phyloP scores from a whole-genome alignment of 2,797 vertebrate genomes.

The Orientallactaga sibirica region DNA sequence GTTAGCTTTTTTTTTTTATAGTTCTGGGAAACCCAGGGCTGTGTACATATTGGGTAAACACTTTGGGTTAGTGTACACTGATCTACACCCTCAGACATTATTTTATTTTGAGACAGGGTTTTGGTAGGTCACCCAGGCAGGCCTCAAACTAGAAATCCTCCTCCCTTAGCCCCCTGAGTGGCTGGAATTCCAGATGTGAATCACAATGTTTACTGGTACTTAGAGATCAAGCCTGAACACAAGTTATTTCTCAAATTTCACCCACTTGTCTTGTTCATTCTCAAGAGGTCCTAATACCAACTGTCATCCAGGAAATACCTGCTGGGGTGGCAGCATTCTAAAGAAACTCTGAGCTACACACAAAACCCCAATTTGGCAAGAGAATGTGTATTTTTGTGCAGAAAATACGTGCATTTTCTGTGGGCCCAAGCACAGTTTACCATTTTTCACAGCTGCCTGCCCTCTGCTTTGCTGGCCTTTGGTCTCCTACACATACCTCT shows the following conservation, averaged over 20 bases:
- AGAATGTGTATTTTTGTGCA: background rate
- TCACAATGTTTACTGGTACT: background rate
- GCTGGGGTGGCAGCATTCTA: background rate
- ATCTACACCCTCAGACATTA: background rate
- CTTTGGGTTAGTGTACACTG: no score
- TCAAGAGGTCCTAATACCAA: background rate
- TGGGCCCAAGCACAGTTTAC: background rate
- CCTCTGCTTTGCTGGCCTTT: background rate
- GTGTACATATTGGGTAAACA: background rate
- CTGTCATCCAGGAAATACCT: background rate
- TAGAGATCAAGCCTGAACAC: background rate
- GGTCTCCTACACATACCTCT: background rate
- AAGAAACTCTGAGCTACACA: background rate
- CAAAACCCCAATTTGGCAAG: background rate
- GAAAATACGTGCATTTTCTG: background rate
- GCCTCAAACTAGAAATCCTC: background rate
- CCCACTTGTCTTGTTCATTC: background rate
- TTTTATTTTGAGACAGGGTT: background rate
- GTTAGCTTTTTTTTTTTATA: background rate
- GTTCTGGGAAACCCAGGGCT: background rate
- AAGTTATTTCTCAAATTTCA: background rate
- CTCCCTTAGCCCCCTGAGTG: background rate
- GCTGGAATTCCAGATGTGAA: background rate
- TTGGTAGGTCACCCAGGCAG: background rate
- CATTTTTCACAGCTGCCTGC: background rate